Base-by-base conservation (phyloP, 2,888 invertebrate species). In the Pyrocoelia pectoralis region DNA sequence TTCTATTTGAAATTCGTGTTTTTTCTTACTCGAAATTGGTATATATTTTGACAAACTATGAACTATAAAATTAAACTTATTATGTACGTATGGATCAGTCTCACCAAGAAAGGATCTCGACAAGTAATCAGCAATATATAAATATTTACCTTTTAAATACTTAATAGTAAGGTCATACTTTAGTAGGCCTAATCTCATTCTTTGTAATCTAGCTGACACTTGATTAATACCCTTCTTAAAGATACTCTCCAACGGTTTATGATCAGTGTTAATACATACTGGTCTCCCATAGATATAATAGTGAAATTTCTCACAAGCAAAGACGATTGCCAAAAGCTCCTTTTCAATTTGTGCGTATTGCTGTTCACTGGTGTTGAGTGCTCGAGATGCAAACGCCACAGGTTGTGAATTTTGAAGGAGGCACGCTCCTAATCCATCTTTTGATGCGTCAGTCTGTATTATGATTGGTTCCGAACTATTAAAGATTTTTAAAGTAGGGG, bases 301-400 rank as follows among this genome's bases (percentile, higher is more conserved):
- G n/a, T n/a, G n/a, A n/a, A n/a, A n/a, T n/a, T n/a, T n/a, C n/a
- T n/a, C n/a, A n/a, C n/a, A n/a, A n/a, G n/a, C n/a, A n/a, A n/a
- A n/a, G n/a, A n/a, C n/a, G n/a, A n/a, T n/a, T n/a, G n/a, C n/a
- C n/a, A n/a, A n/a, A 8, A 73, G 3, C 56, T 79, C 76, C 66
- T 76, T 76, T 50, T 77, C 76, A 9, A 76, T 76, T 58, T 74
- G 74, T 8, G 74, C 70, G 63, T 74, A 76, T 8, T 57, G 67
- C 14, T 59, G n/a, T 67, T 77, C 74, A 13, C 13, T 13, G 6
- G 12, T 6, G 72, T 73, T 17, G 77, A 58, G 0, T 73, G 58
- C 14, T 61, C 71, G 69, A 17, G 76, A 76, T 5, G 75, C 76
- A 65, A 74, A 77, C 9, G 71, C 73, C 6, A 78, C 68, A 1